Evolutionary conservation across 2,888 invertebrate species (phyloP).

Genomic region (Druceiella hillmani): DNA sequence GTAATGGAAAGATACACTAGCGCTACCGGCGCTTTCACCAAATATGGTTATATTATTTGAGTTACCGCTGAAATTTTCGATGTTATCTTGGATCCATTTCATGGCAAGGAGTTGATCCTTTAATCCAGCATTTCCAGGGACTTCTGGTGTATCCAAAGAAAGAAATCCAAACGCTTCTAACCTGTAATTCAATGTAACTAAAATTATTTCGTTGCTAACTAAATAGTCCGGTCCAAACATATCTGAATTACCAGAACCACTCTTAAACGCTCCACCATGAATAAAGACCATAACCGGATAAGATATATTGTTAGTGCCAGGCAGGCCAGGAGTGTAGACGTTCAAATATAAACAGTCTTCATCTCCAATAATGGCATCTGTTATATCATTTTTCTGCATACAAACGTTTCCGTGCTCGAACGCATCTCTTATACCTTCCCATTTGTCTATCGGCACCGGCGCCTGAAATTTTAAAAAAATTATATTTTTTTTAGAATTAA

Average conservation of each 20-base stretch:
- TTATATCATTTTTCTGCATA: no score
- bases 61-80: constrained; percentile 3
- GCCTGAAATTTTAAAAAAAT: no score
- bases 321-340: constrained; percentile 1
- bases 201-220: neutral
- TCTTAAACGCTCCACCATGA: constrained; percentile 3
- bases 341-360: constrained; percentile 7
- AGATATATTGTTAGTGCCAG: neutral
- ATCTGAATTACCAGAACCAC: constrained; percentile 1
- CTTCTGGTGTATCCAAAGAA: constrained; percentile 1
- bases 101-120: constrained; percentile 3
- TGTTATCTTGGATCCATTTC: constrained; percentile 5
- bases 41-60: constrained; percentile 5
- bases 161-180: constrained; percentile 4
- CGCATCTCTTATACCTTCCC: constrained; percentile 4
- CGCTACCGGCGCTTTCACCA: constrained; percentile 3
- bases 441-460: constrained; percentile 1
- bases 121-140: constrained; percentile 3
- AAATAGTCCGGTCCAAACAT: constrained; percentile 2
- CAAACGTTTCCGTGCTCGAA: neutral
- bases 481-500: no score
- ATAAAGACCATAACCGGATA: constrained; percentile 4
- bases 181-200: constrained; percentile 5
- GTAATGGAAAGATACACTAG: neutral
- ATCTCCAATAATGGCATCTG: neutral